Percentiles rank a stretch among this genome's conserved stretches.
These are phyloP conservation scores for Drosophila anceps DNA, from an alignment of 2,888 invertebrate genomes.

Conservation along the genomic window DNA sequence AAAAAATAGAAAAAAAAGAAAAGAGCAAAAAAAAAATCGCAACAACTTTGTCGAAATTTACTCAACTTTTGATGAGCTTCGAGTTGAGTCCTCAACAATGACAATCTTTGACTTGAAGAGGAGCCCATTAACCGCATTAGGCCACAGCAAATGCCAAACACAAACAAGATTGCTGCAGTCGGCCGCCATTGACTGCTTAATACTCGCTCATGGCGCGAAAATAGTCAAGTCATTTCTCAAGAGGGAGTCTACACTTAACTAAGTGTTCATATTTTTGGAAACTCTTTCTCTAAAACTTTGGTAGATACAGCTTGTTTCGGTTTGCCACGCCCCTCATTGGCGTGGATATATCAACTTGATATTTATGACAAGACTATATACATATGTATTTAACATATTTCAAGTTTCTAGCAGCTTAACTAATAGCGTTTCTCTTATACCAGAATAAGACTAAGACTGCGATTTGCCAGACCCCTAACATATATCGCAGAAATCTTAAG, in stretches of 20 bases:
- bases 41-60: constrained; percentile 37
- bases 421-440: too few relatives aligned
- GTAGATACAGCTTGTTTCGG: too few relatives aligned
- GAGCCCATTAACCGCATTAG: constrained; percentile 56
- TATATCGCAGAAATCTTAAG: too few relatives aligned
- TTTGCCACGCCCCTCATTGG: too few relatives aligned
- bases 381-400: background rate
- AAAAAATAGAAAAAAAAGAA: background rate
- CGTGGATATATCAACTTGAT: too few relatives aligned
- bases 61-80: constrained; percentile 40
- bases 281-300: too few relatives aligned
- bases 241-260: constrained; percentile 7
- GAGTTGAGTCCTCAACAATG: constrained; percentile 38
- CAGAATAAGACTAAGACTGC: too few relatives aligned
- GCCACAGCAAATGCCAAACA: constrained; percentile 10
- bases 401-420: too few relatives aligned
- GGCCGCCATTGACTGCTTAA: background rate
- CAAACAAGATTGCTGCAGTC: background rate
- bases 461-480: too few relatives aligned
- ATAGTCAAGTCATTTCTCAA: too few relatives aligned
- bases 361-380: too few relatives aligned
- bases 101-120: constrained; percentile 50
- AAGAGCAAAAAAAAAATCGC: constrained; percentile 3
- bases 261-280: background rate
- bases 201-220: background rate